Evolutionary conservation across 2,888 invertebrate species (phyloP).

Genomic region (Melipona beecheii): DNA sequence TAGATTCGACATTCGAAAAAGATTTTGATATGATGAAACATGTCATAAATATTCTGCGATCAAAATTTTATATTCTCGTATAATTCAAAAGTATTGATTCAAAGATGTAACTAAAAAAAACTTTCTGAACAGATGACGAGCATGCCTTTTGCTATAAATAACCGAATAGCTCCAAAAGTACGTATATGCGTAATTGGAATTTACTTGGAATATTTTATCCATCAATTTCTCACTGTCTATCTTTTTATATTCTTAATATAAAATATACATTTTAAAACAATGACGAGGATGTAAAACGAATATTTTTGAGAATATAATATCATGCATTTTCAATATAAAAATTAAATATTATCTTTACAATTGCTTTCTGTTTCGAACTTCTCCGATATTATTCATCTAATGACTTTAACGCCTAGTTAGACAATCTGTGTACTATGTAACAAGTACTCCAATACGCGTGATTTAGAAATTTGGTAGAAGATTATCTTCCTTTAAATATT

Average conservation of each 20-base stretch:
- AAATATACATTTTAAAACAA: no score
- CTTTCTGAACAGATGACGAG: neutral
- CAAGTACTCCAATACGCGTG: neutral
- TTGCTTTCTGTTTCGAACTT: neutral
- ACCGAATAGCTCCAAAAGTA: neutral
- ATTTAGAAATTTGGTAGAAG: neutral
- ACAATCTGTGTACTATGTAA: neutral
- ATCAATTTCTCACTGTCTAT: neutral
- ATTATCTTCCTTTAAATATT: neutral
- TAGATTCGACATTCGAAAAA: neutral
- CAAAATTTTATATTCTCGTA: neutral
- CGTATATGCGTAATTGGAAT: no score
- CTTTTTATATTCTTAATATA: neutral
- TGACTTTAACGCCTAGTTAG: conserved; percentile 49
- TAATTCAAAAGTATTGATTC: no score
- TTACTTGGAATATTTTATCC: neutral
- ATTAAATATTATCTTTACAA: neutral
- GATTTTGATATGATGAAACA: neutral
- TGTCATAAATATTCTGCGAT: neutral
- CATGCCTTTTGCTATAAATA: neutral
- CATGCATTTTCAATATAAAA: neutral
- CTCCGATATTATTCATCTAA: neutral
- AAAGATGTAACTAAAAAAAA: neutral
- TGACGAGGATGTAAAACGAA: neutral
- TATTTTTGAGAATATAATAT: neutral